Evolutionary conservation across 2,113 vertebrate species (phyloP), one percentile per base, ranked within the genome.

Genomic region (zebrafish (Danio rerio)): DNA sequence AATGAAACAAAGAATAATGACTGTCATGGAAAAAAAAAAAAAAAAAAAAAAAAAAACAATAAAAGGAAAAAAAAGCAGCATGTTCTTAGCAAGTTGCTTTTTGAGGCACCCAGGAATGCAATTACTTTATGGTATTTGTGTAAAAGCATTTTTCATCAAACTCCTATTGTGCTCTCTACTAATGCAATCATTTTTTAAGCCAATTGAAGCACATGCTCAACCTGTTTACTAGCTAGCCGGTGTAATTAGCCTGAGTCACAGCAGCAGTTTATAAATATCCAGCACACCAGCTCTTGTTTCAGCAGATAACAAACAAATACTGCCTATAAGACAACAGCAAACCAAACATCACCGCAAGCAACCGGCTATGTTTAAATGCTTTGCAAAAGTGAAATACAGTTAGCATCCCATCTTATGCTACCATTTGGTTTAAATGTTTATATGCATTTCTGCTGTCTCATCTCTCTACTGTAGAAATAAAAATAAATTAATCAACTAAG

Each of bases 121-220:
- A 45, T 59, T 61, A 75, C 73, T 74, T 74, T 11, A 11, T n/a
- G 72, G 40, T 61, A 59, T 75, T 47, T 75, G 55, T 45, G 7
- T 61, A 21, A 59, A 59, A 20, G 73, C 73, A 61, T 75, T 75
- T 61, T n/a, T 75, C 42, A 75, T 61, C 73, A 61, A 75, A 75
- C 55, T 20, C 42, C 55, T 47, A 47, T 47, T 75, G 55, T 61
- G 55, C 47, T 47, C 18, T 21, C 73, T 20, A 47, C 73, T 75
- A 47, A 47, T 75, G 55, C 16, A 59, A 75, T 75, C 5, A 74
- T 55, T 55, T 50, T 68, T 72, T 74, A 61, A 75, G 73, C 56
- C 73, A 59, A 75, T 43, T 75, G 42, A 47, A 75, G 55, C 47
- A 20, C 73, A 75, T 47, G 40, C 73, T 75, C 55, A 75, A 61